Evolutionary conservation across 1,140 invertebrate species (phyloP).

Genomic region (Drosophila mauritiana): DNA sequence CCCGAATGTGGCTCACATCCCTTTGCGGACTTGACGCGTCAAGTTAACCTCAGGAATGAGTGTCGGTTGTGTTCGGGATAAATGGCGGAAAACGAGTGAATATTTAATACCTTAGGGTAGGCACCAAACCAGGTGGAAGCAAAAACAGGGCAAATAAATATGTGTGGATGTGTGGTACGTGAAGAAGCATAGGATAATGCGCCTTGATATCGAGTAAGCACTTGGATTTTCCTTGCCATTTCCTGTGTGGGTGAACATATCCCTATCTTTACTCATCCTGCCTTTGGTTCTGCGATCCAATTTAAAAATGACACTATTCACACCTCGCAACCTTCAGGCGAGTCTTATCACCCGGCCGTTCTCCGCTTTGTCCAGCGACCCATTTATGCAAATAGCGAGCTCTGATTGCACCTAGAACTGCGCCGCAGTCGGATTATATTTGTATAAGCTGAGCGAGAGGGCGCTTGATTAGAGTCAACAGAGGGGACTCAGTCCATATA

Average conservation of each 20-base stretch:
- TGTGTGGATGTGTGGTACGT: no score
- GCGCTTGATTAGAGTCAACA: conserved; percentile 73
- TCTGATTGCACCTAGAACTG: conserved; percentile 68
- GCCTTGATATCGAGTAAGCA: conserved; percentile 2
- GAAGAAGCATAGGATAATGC: background rate
- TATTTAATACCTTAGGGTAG: conserved; percentile 27
- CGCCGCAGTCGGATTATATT: conserved; percentile 40
- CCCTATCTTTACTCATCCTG: background rate
- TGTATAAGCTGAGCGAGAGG: conserved; percentile 11
- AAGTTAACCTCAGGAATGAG: conserved; percentile 37
- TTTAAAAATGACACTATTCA: conserved; percentile 37
- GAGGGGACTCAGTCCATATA: conserved; percentile 24
- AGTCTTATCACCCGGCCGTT: conserved; percentile 24
- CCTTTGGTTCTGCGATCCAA: conserved; percentile 21
- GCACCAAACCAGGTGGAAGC: conserved; percentile 14
- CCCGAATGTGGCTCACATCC: conserved; percentile 46
- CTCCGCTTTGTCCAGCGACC: conserved; percentile 28
- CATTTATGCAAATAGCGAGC: conserved; percentile 62
- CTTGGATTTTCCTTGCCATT: conserved; percentile 13
- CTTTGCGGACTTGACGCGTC: conserved; percentile 41
- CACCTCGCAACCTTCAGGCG: conserved; percentile 20
- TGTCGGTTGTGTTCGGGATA: conserved; percentile 4
- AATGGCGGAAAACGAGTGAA: conserved; percentile 24
- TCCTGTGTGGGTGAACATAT: conserved; percentile 15
- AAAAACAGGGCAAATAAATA: no score